Conservation (phyloP, 2,888 invertebrate species). For the Meghimatium bilineatum region DNA sequence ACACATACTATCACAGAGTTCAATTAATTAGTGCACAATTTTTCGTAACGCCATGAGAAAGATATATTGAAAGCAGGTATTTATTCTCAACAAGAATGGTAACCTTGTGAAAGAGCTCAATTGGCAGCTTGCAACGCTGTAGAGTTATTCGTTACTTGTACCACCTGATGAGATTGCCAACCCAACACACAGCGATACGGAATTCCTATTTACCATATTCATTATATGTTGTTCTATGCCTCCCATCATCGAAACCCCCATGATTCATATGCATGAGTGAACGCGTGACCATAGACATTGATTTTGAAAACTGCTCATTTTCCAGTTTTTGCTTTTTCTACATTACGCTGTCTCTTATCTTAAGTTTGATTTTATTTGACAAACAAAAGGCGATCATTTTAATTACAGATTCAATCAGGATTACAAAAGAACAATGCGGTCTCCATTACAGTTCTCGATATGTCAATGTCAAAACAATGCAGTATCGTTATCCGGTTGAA, state of each 20-base stretch:
- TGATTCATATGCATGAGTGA: neutral
- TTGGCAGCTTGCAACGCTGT: too few relatives aligned
- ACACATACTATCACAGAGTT: too few relatives aligned
- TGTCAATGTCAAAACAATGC: slow-evolving; percentile 38
- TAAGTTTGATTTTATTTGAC: slow-evolving; percentile 37
- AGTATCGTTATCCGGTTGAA: slow-evolving; percentile 30
- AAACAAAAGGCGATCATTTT: slow-evolving; percentile 34
- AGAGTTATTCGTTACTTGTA: too few relatives aligned
- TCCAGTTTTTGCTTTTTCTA: neutral
- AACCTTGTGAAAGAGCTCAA: too few relatives aligned
- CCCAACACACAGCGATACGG: too few relatives aligned
- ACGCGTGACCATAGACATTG: neutral
- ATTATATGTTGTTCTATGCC: too few relatives aligned
- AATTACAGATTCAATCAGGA: slow-evolving; percentile 45
- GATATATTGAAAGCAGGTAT: too few relatives aligned
- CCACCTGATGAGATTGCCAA: too few relatives aligned
- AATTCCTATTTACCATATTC: too few relatives aligned
- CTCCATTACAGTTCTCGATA: slow-evolving; percentile 37
- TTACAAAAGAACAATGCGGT: slow-evolving; percentile 41
- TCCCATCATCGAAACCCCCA: neutral
- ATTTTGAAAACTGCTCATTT: slow-evolving; percentile 1
- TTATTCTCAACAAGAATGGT: too few relatives aligned
- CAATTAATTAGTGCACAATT: too few relatives aligned
- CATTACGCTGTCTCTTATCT: slow-evolving; percentile 13
- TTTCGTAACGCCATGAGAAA: too few relatives aligned